Base-by-base conservation (phyloP, 2,888 invertebrate species). In the Pterostichus madidus region DNA sequence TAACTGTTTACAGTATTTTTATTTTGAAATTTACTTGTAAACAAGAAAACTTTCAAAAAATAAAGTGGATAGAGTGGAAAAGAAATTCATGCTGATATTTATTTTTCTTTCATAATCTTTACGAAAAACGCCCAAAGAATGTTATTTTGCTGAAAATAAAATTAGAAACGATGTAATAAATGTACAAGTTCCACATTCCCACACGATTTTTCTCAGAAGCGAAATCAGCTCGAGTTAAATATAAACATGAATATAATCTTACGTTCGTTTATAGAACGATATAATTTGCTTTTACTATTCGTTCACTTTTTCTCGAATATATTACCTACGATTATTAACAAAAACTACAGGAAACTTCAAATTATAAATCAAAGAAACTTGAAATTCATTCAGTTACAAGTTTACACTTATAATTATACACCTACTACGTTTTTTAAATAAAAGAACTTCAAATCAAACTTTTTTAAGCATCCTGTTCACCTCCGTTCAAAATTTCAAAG, bases 221-320 rank as follows among this genome's bases (percentile, higher is more conserved):
- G 31, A 61, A 61, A 31, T 61, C 35, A 61, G 32, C 61, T 10
- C 61, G 13, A 11, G 31, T n/a, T 61, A 61, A 32, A 32, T 61
- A 61, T 61, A 61, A 61, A 61, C 61, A 49, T 49, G 49, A 49
- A 49, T 49, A 49, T 49, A 49, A 56, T 56, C 13, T 56, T 17
- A 56, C 24, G 5, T 56, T 56, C 56, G 13, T 56, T 56, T 56
- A n/a, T 4, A 17, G 56, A 6, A 1, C 24, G 15, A 17, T 17
- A 17, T 49, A 1, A 49, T 49, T 11, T 49, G 13, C 13, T 49
- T 49, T 49, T 49, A 49, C 2, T 24, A 24, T 24, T 49, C 2
- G 13, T n/a, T 10, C 5, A 49, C 10, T 8, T 49, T 49, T 49
- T 10, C 49, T 49, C 11, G 10, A 39, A 39, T 39, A 39, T 39